Base-by-base conservation (phyloP, 2,797 vertebrate species). In the Chromis chromis region DNA sequence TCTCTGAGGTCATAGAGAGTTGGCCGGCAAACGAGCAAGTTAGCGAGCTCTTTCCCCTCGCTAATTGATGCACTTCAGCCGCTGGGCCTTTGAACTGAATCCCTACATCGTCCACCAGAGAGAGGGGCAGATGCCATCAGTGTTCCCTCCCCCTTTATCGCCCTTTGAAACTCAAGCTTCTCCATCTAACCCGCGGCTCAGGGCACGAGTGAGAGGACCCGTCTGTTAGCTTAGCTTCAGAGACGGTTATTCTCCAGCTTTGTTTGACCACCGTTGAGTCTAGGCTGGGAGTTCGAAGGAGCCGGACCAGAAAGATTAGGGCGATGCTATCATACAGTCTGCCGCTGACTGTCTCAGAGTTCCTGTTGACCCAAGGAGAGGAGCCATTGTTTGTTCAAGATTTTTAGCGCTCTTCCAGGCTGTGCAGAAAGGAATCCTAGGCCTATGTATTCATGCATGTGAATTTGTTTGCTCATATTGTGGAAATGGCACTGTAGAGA, bases 121-220 rank as follows among this genome's bases (percentile, higher is more conserved):
- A 86, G 89, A 36, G 33, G 33, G 87, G 86, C 89, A 93, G 91
- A 94, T 92, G 91, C 90, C 91, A 93, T 94, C 91, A 89, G 86
- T 79, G 84, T 76, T 63, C 80, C 83, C 82, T 76, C 69, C 83
- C 83, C 74, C 64, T 65, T 61, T 61, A 3, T 22, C 57, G 56
- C 82, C 25, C 93, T 95, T 94, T 95, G 94, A 95, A 95, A 95
- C 92, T 85, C 89, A 93, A 94, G 67, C 92, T 86, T 48, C n/a
- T 67, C 59, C 36, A 36, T 86, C 86, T 89, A 90, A 89, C 87
- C 88, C 90, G 61, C 79, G 61, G 89, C 89, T 88, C 83, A 74
- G 79, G 76, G 84, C 90, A 88, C 91, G 89, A 94, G 92, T 92
- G 94, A 94, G 90, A 86, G 84, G 92, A 91, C 88, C 92, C 92